phyloP scores from a whole-genome alignment of 2,888 invertebrate genomes.

The Mesorhabditis sp. region DNA sequence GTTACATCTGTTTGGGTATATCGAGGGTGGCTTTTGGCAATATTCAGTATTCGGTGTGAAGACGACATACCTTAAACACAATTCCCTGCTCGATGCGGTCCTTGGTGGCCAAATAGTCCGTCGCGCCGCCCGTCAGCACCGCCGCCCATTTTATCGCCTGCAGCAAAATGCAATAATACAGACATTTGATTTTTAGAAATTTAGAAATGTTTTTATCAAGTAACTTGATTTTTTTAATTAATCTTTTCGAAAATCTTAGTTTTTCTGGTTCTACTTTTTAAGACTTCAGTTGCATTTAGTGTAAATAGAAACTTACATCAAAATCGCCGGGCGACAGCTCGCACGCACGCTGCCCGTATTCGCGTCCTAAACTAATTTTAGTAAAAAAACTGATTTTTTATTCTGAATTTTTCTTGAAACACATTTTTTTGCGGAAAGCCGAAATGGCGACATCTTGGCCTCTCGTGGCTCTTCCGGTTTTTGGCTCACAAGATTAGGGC shows the following conservation, averaged over 20 bases:
- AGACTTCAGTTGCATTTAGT: background rate
- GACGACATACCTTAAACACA: slow-evolving; percentile 24
- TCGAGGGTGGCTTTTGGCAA: background rate
- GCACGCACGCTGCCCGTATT: background rate
- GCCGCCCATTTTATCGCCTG: slow-evolving; percentile 30
- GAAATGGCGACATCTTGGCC: too few relatives aligned
- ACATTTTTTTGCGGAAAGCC: too few relatives aligned
- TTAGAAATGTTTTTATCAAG: too few relatives aligned
- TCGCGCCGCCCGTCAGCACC: slow-evolving; percentile 23
- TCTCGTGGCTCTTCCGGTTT: too few relatives aligned
- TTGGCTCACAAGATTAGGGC: too few relatives aligned
- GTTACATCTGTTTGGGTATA: background rate
- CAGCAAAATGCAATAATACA: too few relatives aligned
- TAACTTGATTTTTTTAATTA: too few relatives aligned
- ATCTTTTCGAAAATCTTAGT: background rate
- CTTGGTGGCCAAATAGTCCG: slow-evolving; percentile 30
- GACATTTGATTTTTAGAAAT: too few relatives aligned
- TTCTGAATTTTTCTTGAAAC: too few relatives aligned
- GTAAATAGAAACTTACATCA: background rate
- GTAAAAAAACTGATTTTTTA: too few relatives aligned
- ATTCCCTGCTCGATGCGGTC: slow-evolving; percentile 36
- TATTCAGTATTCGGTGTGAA: too few relatives aligned
- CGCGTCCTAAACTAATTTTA: background rate
- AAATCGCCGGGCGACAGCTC: background rate
- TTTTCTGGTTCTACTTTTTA: background rate